Percentiles rank a stretch among this genome's conserved stretches.
These are phyloP conservation scores for Hirundo rustica DNA, from an alignment of 2,797 vertebrate genomes.

Conservation along the genomic window DNA sequence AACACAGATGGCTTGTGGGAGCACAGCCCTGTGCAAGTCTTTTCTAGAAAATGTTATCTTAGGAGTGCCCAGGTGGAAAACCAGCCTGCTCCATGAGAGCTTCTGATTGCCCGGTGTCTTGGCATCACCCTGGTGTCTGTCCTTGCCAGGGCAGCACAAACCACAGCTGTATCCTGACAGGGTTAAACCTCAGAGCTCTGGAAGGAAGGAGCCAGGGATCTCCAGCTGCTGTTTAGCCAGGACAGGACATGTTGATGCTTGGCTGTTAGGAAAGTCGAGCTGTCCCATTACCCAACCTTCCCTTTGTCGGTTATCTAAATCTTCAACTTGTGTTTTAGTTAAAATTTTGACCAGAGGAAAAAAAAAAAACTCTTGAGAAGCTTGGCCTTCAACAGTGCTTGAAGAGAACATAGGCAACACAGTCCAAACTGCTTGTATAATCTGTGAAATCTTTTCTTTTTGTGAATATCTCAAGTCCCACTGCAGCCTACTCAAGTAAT, in stretches of 20 bases:
- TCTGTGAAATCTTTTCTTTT: neutral
- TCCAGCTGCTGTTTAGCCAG: neutral
- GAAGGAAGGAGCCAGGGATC: neutral
- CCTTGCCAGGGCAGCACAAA: neutral
- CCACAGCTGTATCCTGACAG: fast-evolving
- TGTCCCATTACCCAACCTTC: neutral
- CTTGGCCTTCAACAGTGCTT: neutral
- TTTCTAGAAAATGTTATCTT: neutral
- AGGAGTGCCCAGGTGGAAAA: neutral
- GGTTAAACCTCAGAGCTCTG: neutral
- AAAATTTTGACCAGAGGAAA: neutral
- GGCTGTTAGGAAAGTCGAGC: neutral
- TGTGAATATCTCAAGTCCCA: neutral
- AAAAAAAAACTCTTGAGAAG: neutral
- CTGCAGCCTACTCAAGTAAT: neutral
- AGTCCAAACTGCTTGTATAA: neutral
- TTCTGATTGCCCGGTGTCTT: neutral
- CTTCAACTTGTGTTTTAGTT: neutral
- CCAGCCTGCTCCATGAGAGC: neutral
- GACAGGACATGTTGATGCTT: neutral
- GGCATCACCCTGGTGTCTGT: neutral
- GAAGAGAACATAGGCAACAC: neutral
- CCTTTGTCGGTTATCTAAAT: neutral
- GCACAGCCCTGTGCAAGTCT: neutral
- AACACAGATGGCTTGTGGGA: neutral